A percentile compares a stretch with the other conserved stretches of the same genome.
These are phyloP conservation scores for Clarias platycephalus DNA, from an alignment of 2,797 vertebrate species.

Conservation along the genomic window DNA sequence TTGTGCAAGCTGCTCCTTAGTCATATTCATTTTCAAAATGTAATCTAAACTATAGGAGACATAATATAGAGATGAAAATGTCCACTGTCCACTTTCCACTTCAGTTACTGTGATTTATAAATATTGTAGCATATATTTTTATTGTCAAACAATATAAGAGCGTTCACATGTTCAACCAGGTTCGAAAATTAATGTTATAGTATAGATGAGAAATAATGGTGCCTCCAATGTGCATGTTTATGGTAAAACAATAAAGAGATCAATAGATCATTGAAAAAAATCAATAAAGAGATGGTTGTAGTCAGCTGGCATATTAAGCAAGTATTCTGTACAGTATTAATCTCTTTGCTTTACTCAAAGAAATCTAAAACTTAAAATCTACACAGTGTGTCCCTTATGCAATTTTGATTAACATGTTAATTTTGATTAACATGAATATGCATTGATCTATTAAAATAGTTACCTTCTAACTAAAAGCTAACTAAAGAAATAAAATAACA, in stretches of 20 bases:
- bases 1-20: not conserved
- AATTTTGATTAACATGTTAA: too few relatives aligned
- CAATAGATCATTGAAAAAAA: too few relatives aligned
- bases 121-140: not conserved
- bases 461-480: not conserved
- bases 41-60: not conserved
- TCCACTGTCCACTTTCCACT: not conserved
- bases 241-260: not conserved
- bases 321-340: not conserved
- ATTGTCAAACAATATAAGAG: not conserved
- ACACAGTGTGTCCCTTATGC: not conserved
- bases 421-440: not conserved
- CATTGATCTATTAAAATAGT: not conserved
- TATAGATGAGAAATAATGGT: conserved; percentile 12
- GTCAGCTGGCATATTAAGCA: not conserved
- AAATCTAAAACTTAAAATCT: not conserved
- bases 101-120: not conserved
- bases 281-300: conserved; percentile 14
- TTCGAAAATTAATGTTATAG: not conserved
- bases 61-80: too few relatives aligned
- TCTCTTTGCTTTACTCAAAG: not conserved
- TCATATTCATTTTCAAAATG: not conserved
- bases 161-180: not conserved
- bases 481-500: not conserved
- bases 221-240: not conserved